These are phyloP conservation scores for Xestoiulus laeticollis DNA, from an alignment of 2,888 invertebrate genomes.

Conservation along the genomic window DNA sequence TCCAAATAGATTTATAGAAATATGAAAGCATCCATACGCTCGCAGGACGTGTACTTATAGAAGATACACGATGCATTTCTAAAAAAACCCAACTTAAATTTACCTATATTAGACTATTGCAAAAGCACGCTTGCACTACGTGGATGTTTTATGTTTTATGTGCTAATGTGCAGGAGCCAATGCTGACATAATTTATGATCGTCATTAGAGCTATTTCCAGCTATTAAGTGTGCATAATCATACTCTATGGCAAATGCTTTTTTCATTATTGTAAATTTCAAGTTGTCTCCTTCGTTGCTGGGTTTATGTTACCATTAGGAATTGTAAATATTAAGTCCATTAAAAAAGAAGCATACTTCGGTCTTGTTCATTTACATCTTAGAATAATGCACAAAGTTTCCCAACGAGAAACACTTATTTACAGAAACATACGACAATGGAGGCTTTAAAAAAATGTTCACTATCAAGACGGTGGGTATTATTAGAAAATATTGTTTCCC, in stretches of 20 bases:
- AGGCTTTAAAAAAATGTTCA: not conserved
- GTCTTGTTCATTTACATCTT: slow-evolving; percentile 40
- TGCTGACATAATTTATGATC: slow-evolving; percentile 52
- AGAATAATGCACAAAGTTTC: not conserved
- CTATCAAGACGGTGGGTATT: slow-evolving; percentile 9
- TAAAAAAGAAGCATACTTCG: slow-evolving; percentile 46
- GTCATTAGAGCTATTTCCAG: slow-evolving; percentile 54
- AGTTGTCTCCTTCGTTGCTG: slow-evolving; percentile 52
- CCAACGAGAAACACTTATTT: slow-evolving; percentile 21
- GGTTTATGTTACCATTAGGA: slow-evolving; percentile 54
- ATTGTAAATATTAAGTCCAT: slow-evolving; percentile 54
- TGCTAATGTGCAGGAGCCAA: slow-evolving; percentile 48
- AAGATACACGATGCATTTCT: not conserved
- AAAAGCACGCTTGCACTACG: not conserved
- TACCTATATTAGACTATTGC: not conserved
- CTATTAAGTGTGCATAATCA: slow-evolving; percentile 54
- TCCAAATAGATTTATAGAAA: slow-evolving; percentile 43
- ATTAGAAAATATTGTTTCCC: slow-evolving; percentile 39
- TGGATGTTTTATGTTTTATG: slow-evolving; percentile 47
- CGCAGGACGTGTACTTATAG: slow-evolving; percentile 5
- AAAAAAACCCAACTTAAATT: not conserved
- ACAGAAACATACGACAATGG: slow-evolving; percentile 15
- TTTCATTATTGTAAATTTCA: slow-evolving; percentile 54
- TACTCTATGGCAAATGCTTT: slow-evolving; percentile 53
- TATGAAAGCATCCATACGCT: not conserved